phyloP scores from a whole-genome alignment of 2,888 invertebrate species.

The Papilio demoleus region DNA sequence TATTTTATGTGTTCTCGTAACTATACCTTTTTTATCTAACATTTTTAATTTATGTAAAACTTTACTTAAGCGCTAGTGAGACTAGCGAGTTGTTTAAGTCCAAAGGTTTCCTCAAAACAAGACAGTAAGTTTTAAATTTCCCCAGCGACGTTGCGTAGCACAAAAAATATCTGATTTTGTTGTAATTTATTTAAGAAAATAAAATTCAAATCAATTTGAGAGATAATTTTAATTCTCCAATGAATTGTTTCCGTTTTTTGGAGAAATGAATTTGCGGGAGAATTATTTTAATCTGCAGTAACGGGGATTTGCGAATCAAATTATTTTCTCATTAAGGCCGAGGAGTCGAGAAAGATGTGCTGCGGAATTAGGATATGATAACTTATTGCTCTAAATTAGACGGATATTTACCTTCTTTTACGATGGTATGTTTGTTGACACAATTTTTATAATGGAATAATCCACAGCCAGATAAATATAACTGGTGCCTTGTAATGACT shows the following conservation, averaged over 20 bases:
- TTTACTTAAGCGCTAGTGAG: no score
- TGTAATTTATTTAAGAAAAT: conserved; percentile 21
- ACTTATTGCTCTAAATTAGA: background rate
- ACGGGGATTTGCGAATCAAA: conserved; percentile 59
- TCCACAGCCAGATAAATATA: no score
- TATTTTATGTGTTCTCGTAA: no score
- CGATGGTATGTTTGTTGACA: background rate
- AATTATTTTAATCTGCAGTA: conserved; percentile 63
- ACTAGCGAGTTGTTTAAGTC: no score
- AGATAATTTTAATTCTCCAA: conserved; percentile 22
- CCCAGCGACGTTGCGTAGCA: background rate
- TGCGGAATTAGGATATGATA: conserved; percentile 37
- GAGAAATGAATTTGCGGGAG: conserved; percentile 50
- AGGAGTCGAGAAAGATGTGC: conserved; percentile 42
- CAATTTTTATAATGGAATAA: background rate
- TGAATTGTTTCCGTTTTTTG: conserved; percentile 50
- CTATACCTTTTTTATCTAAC: no score
- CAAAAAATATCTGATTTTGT: conserved; percentile 1
- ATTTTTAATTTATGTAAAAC: background rate
- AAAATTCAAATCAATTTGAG: conserved; percentile 4
- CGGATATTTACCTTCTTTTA: background rate
- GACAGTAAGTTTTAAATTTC: background rate
- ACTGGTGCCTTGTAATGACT: no score
- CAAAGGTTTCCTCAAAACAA: background rate
- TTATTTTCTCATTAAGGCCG: conserved; percentile 62